Evolutionary conservation across 35 echinoderm and acorn worm genomes (phyloP), one percentile per base, ranked within the genome.

Genomic region (Apostichopus californicus): DNA sequence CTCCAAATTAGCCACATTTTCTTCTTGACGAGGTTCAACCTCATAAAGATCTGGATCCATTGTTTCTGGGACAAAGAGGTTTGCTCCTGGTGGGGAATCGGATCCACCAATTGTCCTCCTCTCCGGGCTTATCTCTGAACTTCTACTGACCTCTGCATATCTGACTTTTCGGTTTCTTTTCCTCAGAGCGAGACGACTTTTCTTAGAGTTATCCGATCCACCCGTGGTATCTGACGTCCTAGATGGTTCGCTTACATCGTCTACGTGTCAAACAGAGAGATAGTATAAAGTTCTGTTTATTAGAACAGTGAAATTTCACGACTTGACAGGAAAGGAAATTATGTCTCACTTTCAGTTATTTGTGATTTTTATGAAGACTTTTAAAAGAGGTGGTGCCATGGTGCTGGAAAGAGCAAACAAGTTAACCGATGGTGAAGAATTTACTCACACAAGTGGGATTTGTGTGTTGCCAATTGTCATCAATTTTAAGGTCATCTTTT

Each of bases 21-120:
- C 55, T 21, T 55, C 54, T 57, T 15, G 13, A 15, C 18, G 5
- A 18, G 14, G 3, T 58, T 58, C 81, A 85, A 25, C 24, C 12
- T 85, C 12, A n/a, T 85, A 17, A 18, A 85, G 55, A 85, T 85
- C 81, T 58, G 81, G 81, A 85, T 85, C 81, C 55, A 85, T 58
- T 7, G 81, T 85, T 57, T 85, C 81, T 58, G 81, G 81, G 54
- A 85, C 81, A 57, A 85, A 59, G 8, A 85, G 20, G 23, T 2
- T 59, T 57, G 18, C 81, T 21, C n/a, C 55, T 58, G 4, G 55
- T 3, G 17, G 2, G 17, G 53, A 57, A 20, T 57, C 58, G 9
- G 17, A 59, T 85, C 54, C 18, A 5, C 17, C 20, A 17, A 8
- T 24, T 14, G 18, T 59, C 9, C n/a, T 55, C 20, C 14, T 55